Percentiles rank a stretch among this genome's conserved stretches.
Evolutionary conservation across 64 coral and sea anemone species (phyloP).

Genomic region (Actinia equina): DNA sequence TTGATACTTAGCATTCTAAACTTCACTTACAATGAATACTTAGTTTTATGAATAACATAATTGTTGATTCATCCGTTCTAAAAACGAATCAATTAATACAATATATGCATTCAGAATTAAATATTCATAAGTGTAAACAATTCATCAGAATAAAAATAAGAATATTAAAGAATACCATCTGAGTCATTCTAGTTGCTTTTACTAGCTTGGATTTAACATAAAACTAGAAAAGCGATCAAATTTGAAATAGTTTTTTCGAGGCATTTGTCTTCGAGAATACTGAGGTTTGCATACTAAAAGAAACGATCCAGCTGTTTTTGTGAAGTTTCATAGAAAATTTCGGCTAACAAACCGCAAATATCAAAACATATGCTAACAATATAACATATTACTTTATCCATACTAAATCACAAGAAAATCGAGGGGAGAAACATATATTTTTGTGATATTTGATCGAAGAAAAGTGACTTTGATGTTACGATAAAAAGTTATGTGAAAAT

Average conservation of each 20-base stretch:
- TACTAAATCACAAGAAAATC: not conserved
- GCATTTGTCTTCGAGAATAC: not conserved
- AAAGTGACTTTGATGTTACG: no score
- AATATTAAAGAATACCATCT: not conserved
- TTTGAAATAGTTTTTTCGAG: not conserved
- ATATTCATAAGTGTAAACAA: not conserved
- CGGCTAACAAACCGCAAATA: not conserved
- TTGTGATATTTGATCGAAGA: no score
- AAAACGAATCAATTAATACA: not conserved
- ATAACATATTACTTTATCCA: not conserved
- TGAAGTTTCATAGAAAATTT: not conserved
- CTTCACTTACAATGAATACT: no score
- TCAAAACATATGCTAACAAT: not conserved
- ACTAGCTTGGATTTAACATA: not conserved
- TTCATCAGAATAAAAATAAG: not conserved
- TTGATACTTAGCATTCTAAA: no score
- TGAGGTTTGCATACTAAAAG: not conserved
- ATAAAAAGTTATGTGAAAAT: no score
- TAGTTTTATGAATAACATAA: not conserved
- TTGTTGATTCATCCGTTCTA: not conserved
- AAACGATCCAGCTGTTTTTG: not conserved
- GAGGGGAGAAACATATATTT: no score
- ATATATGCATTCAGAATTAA: not conserved
- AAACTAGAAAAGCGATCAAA: not conserved
- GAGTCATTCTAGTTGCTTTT: not conserved